A percentile compares a stretch with the other conserved stretches of the same genome.
Conservation (phyloP, 2,888 invertebrate genomes). For the Caenorhabditis macrosperma region DNA sequence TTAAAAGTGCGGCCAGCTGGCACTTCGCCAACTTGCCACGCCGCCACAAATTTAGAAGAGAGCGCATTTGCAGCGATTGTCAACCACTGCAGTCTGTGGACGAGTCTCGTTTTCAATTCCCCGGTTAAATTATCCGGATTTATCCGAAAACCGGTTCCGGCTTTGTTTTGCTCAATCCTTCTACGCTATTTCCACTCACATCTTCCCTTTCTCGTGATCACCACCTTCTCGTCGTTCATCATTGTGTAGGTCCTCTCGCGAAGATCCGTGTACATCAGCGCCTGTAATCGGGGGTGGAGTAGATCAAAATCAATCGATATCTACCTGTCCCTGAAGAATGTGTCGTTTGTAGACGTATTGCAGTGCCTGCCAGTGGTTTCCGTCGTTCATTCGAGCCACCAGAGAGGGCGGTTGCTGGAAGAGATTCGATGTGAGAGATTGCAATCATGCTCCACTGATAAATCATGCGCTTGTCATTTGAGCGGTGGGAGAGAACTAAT, state of each 20-base stretch:
- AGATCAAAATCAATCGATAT: not conserved
- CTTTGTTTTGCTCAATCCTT: too few relatives aligned
- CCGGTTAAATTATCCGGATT: too few relatives aligned
- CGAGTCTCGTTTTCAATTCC: too few relatives aligned
- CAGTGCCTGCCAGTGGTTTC: constrained; percentile 78
- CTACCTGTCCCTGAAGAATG: constrained; percentile 85
- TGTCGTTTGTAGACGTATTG: constrained; percentile 87
- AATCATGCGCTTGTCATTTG: too few relatives aligned
- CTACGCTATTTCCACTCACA: constrained; percentile 76
- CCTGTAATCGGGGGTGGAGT: constrained; percentile 69
- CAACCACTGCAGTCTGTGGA: too few relatives aligned
- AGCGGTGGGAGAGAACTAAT: too few relatives aligned
- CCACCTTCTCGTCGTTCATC: constrained; percentile 81
- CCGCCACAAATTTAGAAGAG: too few relatives aligned
- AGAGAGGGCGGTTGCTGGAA: constrained; percentile 70
- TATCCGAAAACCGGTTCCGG: too few relatives aligned
- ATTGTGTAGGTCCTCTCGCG: constrained; percentile 78
- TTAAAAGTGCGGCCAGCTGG: too few relatives aligned
- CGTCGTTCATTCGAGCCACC: constrained; percentile 76
- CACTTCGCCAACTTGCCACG: too few relatives aligned
- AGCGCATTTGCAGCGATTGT: too few relatives aligned
- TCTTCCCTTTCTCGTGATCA: constrained; percentile 77
- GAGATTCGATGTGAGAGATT: not conserved
- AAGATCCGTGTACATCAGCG: constrained; percentile 79
- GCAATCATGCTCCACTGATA: not conserved